Evolutionary conservation across 2,797 vertebrate species (phyloP).

Genomic region (Nyctalus aviator): DNA sequence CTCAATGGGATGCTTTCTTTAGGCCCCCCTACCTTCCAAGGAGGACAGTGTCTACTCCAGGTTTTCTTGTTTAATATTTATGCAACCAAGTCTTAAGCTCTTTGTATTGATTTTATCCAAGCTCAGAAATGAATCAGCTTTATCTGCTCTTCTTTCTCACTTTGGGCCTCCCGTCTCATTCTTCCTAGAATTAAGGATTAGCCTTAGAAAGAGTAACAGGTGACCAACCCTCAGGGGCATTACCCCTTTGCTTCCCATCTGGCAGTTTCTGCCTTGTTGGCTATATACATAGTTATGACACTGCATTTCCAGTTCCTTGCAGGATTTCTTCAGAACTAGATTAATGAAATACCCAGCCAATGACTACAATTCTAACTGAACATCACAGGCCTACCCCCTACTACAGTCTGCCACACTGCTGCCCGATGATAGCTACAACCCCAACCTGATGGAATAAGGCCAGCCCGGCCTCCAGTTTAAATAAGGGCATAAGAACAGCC

Average conservation of each 20-base stretch:
- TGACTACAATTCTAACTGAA: not conserved
- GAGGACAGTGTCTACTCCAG: not conserved
- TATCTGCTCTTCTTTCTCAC: not conserved
- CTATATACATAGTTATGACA: not conserved
- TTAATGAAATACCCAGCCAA: not conserved
- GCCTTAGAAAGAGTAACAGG: not conserved
- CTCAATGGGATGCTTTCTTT: not conserved
- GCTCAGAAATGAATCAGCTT: constrained; percentile 43
- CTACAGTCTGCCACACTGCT: not conserved
- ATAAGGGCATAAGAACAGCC: not conserved
- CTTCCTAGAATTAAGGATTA: not conserved
- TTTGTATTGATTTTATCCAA: constrained; percentile 37
- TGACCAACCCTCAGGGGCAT: not conserved
- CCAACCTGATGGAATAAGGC: not conserved
- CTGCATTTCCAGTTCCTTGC: constrained; percentile 8
- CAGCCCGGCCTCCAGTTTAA: not conserved
- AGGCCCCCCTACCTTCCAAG: not conserved
- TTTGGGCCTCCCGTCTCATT: not conserved
- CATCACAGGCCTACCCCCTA: not conserved
- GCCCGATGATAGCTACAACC: not conserved
- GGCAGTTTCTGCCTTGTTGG: not conserved
- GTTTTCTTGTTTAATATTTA: constrained; percentile 21
- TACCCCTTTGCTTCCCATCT: not conserved
- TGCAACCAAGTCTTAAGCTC: not conserved
- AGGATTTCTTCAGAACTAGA: not conserved